Evolutionary conservation across 2,888 invertebrate species (phyloP), one percentile per base, ranked within the genome.

Genomic region (Ctenicera cuprea): DNA sequence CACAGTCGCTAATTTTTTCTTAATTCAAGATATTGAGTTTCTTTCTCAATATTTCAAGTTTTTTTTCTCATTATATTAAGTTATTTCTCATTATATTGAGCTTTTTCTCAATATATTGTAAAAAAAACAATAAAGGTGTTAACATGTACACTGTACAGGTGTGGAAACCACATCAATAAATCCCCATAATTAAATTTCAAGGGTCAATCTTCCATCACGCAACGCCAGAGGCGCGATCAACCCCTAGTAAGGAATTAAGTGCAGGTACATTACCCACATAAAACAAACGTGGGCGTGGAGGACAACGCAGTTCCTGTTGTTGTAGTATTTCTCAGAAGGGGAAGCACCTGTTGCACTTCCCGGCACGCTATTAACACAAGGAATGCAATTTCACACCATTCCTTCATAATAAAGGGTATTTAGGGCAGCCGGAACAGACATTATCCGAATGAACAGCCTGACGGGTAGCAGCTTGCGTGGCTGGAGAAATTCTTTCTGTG

Each of bases 351-450:
- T 54, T 54, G 54, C 54, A 33, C 14, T 30, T 30, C 30, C 30
- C 30, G 30, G 14, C 30, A 33, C 14, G 33, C 33, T 54, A 52
- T 52, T 52, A 26, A 26, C 52, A 52, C 26, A 30, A 54, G 33
- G 54, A 54, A 54, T 54, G 54, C 54, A 54, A 54, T 54, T 33
- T 54, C 54, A 8, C 30, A 26, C 30, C 14, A 54, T 54, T 54
- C n/a, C 54, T 48, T 48, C 20, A 48, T 48, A 48, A 48, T 20
- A 48, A 20, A 48, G 20, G 48, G 20, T 20, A 48, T 48, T 48
- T 18, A 11, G 20, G 48, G 18, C 20, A 48, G 20, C 18, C 14
- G 20, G 9, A 18, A 48, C 1, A 20, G 48, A 18, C 48, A 48
- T 48, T 48, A 48, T 48, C 48, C 48, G 16, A 16, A 48, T 18